Evolutionary conservation across 2,113 vertebrate genomes (phyloP), one percentile per base, ranked within the genome.

Genomic region (Rhea americana): DNA sequence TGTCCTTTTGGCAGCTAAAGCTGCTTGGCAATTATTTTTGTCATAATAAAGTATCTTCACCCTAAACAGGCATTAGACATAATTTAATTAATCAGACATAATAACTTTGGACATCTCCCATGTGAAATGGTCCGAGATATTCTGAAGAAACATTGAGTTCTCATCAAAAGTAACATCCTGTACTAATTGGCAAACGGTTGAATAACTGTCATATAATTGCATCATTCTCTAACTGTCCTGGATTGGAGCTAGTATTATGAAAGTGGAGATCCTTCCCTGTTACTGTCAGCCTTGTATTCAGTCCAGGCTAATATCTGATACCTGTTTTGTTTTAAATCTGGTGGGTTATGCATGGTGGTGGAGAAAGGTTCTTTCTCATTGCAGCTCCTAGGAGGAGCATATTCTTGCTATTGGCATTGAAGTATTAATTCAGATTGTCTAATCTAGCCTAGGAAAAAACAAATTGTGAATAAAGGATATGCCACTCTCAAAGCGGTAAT

Each of bases 311-410:
- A 17, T 74, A 19, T 58, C 67, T 41, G 5, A 0, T 7, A 4
- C 2, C 11, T 2, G 1, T 15, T 58, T 73, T 12, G 4, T 5
- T 80, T 48, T 50, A 26, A 61, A 5, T 25, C 24, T 25, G 66
- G n/a, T 14, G n/a, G 48, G 22, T 4, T 9, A 13, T 11, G 7
- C 19, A 5, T 0, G 0, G 19, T 1, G 32, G 25, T 1, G 30
- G 65, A 26, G 5, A 13, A 37, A 71, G 35, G 20, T 66, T 39
- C 37, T 32, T 16, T 39, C 79, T 35, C 26, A 20, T 22, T 3
- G 0, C 6, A 2, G 66, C 20, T 9, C 26, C 19, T 9, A 0
- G 51, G 55, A 32, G 25, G 7, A 11, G 11, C 24, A 3, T 4
- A 0, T 12, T n/a, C 25, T 21, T 63, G 56, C n/a, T 10, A 0